A percentile compares a stretch with the other conserved stretches of the same genome.
These are phyloP conservation scores for Paracyclopina nana DNA, from an alignment of 1,140 invertebrate species.

Conservation along the genomic window DNA sequence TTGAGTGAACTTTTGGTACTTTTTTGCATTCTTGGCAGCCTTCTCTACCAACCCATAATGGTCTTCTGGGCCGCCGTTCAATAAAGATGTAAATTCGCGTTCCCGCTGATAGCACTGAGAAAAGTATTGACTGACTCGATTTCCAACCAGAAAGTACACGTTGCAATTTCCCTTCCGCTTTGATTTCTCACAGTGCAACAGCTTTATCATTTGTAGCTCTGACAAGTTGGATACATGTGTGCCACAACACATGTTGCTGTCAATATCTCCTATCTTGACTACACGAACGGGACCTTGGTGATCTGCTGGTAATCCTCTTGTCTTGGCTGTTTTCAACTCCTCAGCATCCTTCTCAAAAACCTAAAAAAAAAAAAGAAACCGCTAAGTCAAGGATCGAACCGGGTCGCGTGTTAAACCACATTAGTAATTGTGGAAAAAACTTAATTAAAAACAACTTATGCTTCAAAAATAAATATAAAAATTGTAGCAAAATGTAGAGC, in stretches of 20 bases:
- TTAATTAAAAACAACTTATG: no score
- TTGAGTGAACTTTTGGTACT: not conserved
- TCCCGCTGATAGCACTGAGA: not conserved
- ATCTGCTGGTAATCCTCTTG: constrained; percentile 50
- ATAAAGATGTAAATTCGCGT: not conserved
- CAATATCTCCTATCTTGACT: constrained; percentile 25
- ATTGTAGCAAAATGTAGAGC: no score
- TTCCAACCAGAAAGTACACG: not conserved
- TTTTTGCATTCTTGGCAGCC: not conserved
- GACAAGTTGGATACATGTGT: constrained; percentile 56
- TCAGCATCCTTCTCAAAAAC: no score
- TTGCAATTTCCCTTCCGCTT: not conserved
- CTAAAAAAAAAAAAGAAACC: no score
- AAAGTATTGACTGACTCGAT: not conserved
- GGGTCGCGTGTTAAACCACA: no score
- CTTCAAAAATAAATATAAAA: no score
- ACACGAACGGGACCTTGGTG: constrained; percentile 40
- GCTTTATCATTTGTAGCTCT: constrained; percentile 53
- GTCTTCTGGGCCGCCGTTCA: not conserved
- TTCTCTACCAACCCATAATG: not conserved
- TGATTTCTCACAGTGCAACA: not conserved
- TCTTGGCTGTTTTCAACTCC: constrained; percentile 36
- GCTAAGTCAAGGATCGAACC: no score
- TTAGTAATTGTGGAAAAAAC: no score
- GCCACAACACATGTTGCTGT: constrained; percentile 63